Evolutionary conservation across 2,113 vertebrate species (phyloP), one percentile per base, ranked within the genome.

Genomic region (Takifugu bimaculatus): DNA sequence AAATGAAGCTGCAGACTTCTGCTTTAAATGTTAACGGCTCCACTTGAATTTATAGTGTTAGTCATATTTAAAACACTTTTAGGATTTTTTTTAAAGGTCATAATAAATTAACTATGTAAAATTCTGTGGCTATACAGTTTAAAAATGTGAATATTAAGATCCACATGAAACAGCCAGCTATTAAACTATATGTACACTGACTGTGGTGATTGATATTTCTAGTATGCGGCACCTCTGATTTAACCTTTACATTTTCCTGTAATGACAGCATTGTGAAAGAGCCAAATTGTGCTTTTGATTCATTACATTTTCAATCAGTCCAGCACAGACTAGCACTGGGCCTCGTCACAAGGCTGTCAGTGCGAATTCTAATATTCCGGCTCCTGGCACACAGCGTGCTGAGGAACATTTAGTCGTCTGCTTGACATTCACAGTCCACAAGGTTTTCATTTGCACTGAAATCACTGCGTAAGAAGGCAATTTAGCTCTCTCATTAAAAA

Each of bases 401-500:
- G 57, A 39, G 77, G 70, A 87, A 84, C 87, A 84, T 82, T 85
- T 80, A 81, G 79, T 59, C 32, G 64, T 82, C 72, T 68, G 50
- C 74, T 85, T 84, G 87, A 81, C 82, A 87, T 87, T 83, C 87
- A 87, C 69, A 70, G 74, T 77, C 80, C 62, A 72, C 65, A 53
- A 69, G 74, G 76, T 75, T 87, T 88, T 82, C 77, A 83, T 84
- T 86, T 79, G 78, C 84, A 79, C 81, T 73, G 84, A 89, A 89
- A 86, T 81, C 82, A 74, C 69, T 59, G 74, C 60, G 52, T 86
- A 80, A 83, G 74, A 89, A 87, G 80, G 80, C 90, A 90, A 86
- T 89, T 88, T 87, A 80, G 84, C 69, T 69, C 72, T 60, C 78
- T 87, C 87, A 91, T 91, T 91, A 91, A 88, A 91, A 88, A 88